Evolutionary conservation across 2,888 invertebrate species (phyloP), one percentile per base, ranked within the genome.

Genomic region (Lithophane ornitopus): DNA sequence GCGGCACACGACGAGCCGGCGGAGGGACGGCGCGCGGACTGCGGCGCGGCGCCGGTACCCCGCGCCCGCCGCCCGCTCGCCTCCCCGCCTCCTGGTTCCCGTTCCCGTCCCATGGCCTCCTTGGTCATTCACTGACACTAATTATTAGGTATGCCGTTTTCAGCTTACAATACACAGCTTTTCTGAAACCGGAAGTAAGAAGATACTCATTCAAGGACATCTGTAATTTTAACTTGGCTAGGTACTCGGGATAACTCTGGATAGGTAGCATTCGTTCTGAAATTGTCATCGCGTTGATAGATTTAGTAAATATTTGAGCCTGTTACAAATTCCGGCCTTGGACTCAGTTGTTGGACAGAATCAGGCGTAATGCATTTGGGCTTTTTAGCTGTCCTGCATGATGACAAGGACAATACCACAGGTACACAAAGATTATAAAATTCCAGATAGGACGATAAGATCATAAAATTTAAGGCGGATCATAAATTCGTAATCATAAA

Each of bases 1-100:
- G 78, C 88, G 82, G 85, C 90, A 90, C 92, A 94, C 95, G 88
- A 94, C 93, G 85, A 89, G 90, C 94, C 94, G 90, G 82, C 92
- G 90, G 90, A 92, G 94, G 93, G 93, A 90, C 91, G 92, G 92
- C 92, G 93, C 95, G 94, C 94, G 94, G 93, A 95, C 95, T 95
- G 95, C 94, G 93, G 94, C 91, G 92, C 91, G 82, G 85, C 88
- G 81, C 87, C 87, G 81, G 73, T 87, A 78, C 87, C 75, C 58
- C 58, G 59, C 87, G 84, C 87, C 88, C 86, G 82, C 87, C 85
- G 76, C 84, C 88, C 80, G 81, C 78, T 19, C 87, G 12, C 61
- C 74, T 71, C 83, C 78, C 90, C 81, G 83, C 85, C 87, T 85
- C 83, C 87, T 74, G 87, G 80, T 82, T 85, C 86, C 86, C 85